phyloP scores from a whole-genome alignment of 2,888 invertebrate genomes.

The Polyommatus iphigenia region DNA sequence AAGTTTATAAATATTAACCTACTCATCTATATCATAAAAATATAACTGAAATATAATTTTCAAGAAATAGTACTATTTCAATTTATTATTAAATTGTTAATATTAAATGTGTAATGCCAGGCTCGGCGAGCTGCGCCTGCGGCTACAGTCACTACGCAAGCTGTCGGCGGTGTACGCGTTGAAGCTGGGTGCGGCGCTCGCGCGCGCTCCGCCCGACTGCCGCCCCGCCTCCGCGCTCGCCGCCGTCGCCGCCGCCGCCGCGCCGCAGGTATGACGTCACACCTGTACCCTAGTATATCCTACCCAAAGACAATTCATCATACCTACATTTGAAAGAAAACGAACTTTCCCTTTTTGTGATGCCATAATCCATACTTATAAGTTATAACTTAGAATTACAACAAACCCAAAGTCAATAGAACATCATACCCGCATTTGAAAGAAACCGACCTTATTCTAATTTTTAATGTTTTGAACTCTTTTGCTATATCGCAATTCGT shows the following conservation, averaged over 20 bases:
- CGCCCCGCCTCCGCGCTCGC: conserved; percentile 60
- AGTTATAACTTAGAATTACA: not conserved
- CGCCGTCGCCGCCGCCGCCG: conserved; percentile 55
- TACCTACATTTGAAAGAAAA: too few relatives aligned
- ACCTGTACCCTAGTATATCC: not conserved
- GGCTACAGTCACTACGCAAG: conserved; percentile 89
- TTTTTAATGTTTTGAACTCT: too few relatives aligned
- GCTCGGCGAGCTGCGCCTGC: conserved; percentile 88
- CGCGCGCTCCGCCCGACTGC: conserved; percentile 82
- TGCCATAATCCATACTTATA: too few relatives aligned
- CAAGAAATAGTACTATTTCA: too few relatives aligned
- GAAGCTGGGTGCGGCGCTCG: conserved; percentile 88
- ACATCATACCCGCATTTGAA: not conserved
- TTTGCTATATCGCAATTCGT: too few relatives aligned
- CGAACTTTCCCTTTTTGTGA: too few relatives aligned
- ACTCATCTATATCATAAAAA: too few relatives aligned
- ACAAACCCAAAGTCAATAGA: not conserved
- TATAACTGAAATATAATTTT: too few relatives aligned
- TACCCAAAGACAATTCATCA: too few relatives aligned
- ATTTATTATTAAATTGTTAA: too few relatives aligned
- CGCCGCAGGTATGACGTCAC: conserved; percentile 53
- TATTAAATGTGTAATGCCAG: conserved; percentile 51
- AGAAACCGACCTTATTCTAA: not conserved
- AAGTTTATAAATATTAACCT: too few relatives aligned
- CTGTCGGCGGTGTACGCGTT: conserved; percentile 91